phyloP scores from a whole-genome alignment of 2,113 vertebrate species.

The Crypturellus undulatus region DNA sequence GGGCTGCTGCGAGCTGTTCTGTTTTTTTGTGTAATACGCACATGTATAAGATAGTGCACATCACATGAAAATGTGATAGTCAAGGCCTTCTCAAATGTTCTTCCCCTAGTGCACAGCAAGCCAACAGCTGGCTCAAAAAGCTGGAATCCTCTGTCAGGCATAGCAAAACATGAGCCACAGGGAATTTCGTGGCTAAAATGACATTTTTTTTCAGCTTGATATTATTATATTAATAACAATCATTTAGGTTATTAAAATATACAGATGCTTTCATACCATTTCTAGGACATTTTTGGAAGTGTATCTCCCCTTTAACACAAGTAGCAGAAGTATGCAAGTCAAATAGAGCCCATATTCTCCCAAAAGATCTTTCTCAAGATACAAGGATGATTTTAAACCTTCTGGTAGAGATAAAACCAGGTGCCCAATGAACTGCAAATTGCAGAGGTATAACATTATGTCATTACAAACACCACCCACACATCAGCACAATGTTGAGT shows the following conservation, averaged over 20 bases:
- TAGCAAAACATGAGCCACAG: conserved; percentile 52
- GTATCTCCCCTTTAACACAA: conserved; percentile 51
- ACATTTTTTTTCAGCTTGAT: conserved; percentile 60
- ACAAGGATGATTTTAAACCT: not conserved
- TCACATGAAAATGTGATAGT: conserved; percentile 75
- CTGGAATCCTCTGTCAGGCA: conserved; percentile 73
- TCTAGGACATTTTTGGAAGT: conserved; percentile 59
- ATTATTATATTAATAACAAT: conserved; percentile 68
- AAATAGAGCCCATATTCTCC: not conserved
- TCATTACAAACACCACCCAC: not conserved
- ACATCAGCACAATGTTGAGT: accelerated
- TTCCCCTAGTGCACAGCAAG: not conserved
- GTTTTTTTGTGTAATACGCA: conserved; percentile 78
- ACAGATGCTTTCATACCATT: conserved; percentile 36
- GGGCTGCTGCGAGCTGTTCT: conserved; percentile 81
- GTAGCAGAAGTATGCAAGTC: conserved; percentile 3
- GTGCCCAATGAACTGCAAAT: not conserved
- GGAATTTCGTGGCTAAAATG: conserved; percentile 60
- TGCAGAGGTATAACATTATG: not conserved
- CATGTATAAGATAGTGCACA: conserved; percentile 66
- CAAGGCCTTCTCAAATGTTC: conserved; percentile 69
- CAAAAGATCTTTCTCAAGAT: not conserved
- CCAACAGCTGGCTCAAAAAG: conserved; percentile 74
- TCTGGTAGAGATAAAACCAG: not conserved
- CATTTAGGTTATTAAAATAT: conserved; percentile 65